A percentile compares a stretch with the other conserved stretches of the same genome.
These are phyloP conservation scores for Numenius arquata DNA, from an alignment of 2,113 vertebrate genomes.

Conservation along the genomic window DNA sequence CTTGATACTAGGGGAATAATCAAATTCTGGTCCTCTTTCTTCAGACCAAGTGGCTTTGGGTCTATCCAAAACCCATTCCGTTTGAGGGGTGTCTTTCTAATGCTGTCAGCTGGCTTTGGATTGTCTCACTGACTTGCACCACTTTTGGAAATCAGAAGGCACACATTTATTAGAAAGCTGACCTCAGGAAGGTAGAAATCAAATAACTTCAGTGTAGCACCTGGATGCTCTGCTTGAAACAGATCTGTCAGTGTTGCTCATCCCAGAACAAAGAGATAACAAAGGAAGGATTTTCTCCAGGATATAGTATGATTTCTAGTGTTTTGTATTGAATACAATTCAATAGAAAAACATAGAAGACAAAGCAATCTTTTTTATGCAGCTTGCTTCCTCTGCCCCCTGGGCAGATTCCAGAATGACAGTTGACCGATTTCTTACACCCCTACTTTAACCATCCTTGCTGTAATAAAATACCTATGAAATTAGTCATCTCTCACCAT, in stretches of 20 bases:
- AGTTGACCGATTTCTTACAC: not conserved
- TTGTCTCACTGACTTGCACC: not conserved
- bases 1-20: not conserved
- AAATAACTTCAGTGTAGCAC: not conserved
- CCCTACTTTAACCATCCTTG: not conserved
- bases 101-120: not conserved
- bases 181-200: not conserved
- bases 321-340: not conserved
- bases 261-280: not conserved
- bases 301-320: not conserved
- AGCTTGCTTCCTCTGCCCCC: not conserved
- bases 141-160: not conserved
- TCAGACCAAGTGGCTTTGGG: not conserved
- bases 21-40: not conserved
- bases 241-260: not conserved
- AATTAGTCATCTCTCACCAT: not conserved
- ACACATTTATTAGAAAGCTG: not conserved
- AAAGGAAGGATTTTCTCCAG: not conserved
- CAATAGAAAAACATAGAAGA: not conserved
- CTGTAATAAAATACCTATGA: not conserved
- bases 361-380: not conserved
- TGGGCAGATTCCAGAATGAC: not conserved
- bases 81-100: not conserved
- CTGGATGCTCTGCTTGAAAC: not conserved
- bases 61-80: not conserved